Evolutionary conservation across 2,797 vertebrate species (phyloP).

Genomic region (Buceros bicornis): DNA sequence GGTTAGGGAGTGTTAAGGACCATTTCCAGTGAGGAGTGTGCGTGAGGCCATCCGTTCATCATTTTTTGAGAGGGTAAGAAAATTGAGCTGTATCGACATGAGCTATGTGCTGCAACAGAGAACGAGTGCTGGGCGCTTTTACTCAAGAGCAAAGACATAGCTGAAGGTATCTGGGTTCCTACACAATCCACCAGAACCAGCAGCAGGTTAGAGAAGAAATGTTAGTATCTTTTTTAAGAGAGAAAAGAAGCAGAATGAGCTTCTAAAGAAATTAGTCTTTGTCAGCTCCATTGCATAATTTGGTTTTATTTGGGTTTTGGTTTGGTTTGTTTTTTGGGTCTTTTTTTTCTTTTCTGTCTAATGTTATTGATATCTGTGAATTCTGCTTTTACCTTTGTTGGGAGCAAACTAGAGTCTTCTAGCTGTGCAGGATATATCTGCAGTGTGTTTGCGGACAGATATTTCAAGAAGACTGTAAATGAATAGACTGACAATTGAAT

Average conservation of each 20-base stretch:
- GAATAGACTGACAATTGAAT: neutral
- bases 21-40: neutral
- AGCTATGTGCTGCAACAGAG: neutral
- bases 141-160: neutral
- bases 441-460: neutral
- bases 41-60: accelerated
- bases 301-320: neutral
- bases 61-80: neutral
- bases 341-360: neutral
- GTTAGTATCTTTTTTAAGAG: neutral
- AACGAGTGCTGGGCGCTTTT: neutral
- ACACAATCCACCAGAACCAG: neutral
- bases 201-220: neutral
- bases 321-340: too few species aligned
- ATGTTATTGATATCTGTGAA: neutral
- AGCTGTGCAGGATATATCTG: neutral
- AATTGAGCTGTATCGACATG: neutral
- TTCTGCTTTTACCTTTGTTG: neutral
- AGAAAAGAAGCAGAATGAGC: neutral
- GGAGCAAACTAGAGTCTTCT: neutral
- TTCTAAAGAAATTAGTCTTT: neutral
- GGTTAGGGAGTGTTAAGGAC: neutral
- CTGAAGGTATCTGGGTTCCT: neutral
- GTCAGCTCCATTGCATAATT: neutral
- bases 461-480: neutral